Base-by-base conservation (phyloP, 2,797 vertebrate species). In the Chaenodraco wilsoni region DNA sequence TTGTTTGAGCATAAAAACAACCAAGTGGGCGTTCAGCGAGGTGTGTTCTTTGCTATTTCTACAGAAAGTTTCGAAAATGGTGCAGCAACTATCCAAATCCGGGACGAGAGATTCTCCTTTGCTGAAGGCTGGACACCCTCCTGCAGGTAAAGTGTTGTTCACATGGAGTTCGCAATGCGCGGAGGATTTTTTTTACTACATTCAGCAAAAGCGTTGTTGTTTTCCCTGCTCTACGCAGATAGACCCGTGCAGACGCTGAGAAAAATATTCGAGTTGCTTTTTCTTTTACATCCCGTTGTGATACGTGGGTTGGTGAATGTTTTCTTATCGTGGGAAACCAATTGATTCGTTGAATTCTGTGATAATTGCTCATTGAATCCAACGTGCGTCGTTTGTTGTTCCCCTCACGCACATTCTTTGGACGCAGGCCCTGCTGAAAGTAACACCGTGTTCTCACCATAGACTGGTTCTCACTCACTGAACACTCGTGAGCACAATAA, bases 61-160 rank as follows among this genome's bases (percentile, higher is more conserved):
- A 0, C 57, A 44, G 3, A 70, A 78, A 79, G n/a, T 80, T 76
- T 70, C 6, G 45, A 88, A 76, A 60, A 95, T 95, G 93, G 93
- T 93, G 79, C 93, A 93, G 46, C 82, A 93, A 50, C 23, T 87
- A 23, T 69, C 86, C 15, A 94, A 93, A 87, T 16, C 72, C 15
- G 90, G 88, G 40, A 57, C 51, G 44, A 92, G 77, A 44, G 86
- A 88, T 19, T 6, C 63, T 27, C 61, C 76, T 16, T 0, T 76
- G 21, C 87, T 95, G 65, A 95, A 92, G 48, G 95, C 91, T 48
- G 95, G 94, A 0, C 95, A 95, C 50, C 94, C 87, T 33, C 94
- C 94, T 0, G 95, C 95, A 93, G 95, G 95, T 95, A 89, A 79
- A 44, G 2, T 1, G 0, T 1, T 40, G 46, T 5, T 9, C 3